Evolutionary conservation across 2,797 vertebrate genomes (phyloP).

Genomic region (Schizopygopsis malacanthus): DNA sequence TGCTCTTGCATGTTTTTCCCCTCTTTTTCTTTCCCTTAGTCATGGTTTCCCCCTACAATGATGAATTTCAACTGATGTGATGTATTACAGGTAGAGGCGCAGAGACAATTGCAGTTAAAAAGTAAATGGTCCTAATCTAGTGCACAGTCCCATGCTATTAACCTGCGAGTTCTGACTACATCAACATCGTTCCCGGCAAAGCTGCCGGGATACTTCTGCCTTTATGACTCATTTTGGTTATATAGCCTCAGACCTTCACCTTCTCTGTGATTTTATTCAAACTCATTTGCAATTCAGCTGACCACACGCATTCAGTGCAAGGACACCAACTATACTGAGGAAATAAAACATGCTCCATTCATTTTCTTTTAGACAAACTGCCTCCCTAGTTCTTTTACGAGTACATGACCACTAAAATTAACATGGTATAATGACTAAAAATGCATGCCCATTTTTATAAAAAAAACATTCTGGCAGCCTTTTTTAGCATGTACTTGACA

Average conservation of each 20-base stretch:
- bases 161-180: slow-evolving; percentile 24
- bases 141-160: slow-evolving; percentile 15
- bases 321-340: slow-evolving; percentile 26
- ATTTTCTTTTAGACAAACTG: slow-evolving; percentile 11
- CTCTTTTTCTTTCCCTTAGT: slow-evolving; percentile 43
- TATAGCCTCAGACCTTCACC: slow-evolving; percentile 26
- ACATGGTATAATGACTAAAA: neutral
- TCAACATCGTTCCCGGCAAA: neutral
- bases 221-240: slow-evolving; percentile 38
- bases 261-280: slow-evolving; percentile 21
- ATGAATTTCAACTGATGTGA: slow-evolving; percentile 73
- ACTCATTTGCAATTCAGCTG: slow-evolving; percentile 37
- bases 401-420: slow-evolving; percentile 22
- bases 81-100: slow-evolving; percentile 67
- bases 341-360: slow-evolving; percentile 2
- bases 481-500: slow-evolving; percentile 43
- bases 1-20: slow-evolving; percentile 34
- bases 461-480: slow-evolving; percentile 23
- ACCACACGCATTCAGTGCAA: slow-evolving; percentile 17
- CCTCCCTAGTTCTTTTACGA: neutral
- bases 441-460: slow-evolving; percentile 18
- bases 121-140: slow-evolving; percentile 17
- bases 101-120: slow-evolving; percentile 24
- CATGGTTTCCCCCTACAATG: slow-evolving; percentile 66
- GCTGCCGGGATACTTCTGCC: neutral